phyloP scores from a whole-genome alignment of 2,888 invertebrate genomes.

The Coenonympha arcania region DNA sequence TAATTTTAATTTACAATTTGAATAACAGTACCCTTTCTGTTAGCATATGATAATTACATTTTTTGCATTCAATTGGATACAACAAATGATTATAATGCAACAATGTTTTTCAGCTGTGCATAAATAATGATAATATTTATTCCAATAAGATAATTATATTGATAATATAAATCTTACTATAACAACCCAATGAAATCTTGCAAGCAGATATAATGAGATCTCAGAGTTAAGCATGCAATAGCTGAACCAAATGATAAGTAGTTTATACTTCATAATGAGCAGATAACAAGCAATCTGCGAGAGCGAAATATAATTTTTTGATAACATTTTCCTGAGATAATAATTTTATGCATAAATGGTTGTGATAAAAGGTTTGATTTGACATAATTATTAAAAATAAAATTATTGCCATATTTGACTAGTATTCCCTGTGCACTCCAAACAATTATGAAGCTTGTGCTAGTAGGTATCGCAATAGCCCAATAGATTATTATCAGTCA shows the following conservation, averaged over 20 bases:
- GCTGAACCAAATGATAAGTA: conserved; percentile 10
- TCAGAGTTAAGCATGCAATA: conserved; percentile 17
- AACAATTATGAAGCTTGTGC: too few relatives aligned
- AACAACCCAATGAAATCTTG: conserved; percentile 9
- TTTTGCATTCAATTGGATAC: not conserved
- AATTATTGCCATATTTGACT: not conserved
- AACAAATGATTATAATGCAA: not conserved
- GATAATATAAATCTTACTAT: conserved; percentile 1
- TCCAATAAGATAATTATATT: conserved; percentile 1
- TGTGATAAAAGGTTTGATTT: not conserved
- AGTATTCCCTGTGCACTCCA: too few relatives aligned
- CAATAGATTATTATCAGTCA: too few relatives aligned
- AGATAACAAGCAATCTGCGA: conserved; percentile 10
- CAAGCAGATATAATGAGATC: conserved; percentile 12
- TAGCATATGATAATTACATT: too few relatives aligned
- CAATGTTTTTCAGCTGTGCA: not conserved
- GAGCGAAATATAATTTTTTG: conserved; percentile 7
- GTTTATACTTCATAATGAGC: conserved; percentile 12
- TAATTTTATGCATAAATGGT: not conserved
- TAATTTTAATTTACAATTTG: too few relatives aligned
- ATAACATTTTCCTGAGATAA: conserved; percentile 1
- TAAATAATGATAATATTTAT: conserved; percentile 2
- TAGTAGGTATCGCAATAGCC: too few relatives aligned
- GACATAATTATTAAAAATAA: not conserved
- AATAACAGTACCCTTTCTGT: too few relatives aligned